Percentiles rank a stretch among this genome's conserved stretches.
phyloP scores from a whole-genome alignment of 2,888 invertebrate species.

The Eupithecia centaureata region DNA sequence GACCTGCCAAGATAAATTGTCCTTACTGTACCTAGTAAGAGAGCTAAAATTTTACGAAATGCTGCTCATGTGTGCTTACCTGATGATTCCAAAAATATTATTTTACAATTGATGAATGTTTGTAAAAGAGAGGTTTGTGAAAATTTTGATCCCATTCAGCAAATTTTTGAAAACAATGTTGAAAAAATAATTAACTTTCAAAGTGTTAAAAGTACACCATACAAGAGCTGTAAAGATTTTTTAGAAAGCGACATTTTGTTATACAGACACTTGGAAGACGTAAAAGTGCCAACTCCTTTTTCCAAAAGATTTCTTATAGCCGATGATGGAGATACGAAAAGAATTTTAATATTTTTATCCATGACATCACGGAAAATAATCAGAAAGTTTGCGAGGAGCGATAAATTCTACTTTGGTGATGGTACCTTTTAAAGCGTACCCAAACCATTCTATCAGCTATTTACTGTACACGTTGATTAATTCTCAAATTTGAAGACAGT shows the following conservation, averaged over 20 bases:
- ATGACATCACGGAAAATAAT: slow-evolving; percentile 21
- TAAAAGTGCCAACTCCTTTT: slow-evolving; percentile 22
- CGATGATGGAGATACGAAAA: slow-evolving; percentile 10
- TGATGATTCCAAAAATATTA: slow-evolving; percentile 6
- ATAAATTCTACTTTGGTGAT: slow-evolving; percentile 16
- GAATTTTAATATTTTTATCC: slow-evolving; percentile 21
- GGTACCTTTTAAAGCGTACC: slow-evolving; percentile 22
- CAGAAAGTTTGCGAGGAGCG: slow-evolving; percentile 23
- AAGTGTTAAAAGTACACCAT: slow-evolving; percentile 22
- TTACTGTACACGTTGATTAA: slow-evolving; percentile 19
- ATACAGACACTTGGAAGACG: slow-evolving; percentile 22
- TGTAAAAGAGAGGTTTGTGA: slow-evolving; percentile 21
- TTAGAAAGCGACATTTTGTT: slow-evolving; percentile 19
- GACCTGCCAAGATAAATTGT: no score
- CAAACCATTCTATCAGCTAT: slow-evolving; percentile 22
- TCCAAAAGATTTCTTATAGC: slow-evolving; percentile 16
- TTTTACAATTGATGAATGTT: slow-evolving; percentile 22
- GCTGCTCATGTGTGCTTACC: slow-evolving; percentile 16
- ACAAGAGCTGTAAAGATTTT: slow-evolving; percentile 21
- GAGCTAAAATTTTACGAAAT: slow-evolving; percentile 21
- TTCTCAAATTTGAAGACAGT: slow-evolving; percentile 20
- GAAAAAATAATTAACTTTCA: slow-evolving; percentile 22
- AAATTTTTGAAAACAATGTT: slow-evolving; percentile 23
- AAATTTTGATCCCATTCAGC: slow-evolving; percentile 22
- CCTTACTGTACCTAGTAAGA: no score